Evolutionary conservation across 2,797 vertebrate species (phyloP), one percentile per base, ranked within the genome.

Genomic region (Babyrousa celebensis): DNA sequence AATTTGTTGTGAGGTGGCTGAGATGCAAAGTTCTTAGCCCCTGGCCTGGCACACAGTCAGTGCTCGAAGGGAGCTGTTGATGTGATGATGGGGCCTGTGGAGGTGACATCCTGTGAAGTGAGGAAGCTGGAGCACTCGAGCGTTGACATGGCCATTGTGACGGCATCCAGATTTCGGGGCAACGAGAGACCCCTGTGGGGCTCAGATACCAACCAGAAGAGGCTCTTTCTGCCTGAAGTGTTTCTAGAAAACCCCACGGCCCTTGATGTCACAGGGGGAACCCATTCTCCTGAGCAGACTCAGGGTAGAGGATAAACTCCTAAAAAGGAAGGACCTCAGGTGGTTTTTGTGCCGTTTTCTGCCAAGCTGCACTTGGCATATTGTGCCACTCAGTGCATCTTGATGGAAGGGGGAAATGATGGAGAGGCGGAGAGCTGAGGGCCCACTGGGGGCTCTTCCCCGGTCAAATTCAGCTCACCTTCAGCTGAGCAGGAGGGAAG

Each of bases 381-480:
- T 20, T 54, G 25, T 80, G 65, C 32, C 3, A 5, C 17, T 80
- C 15, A 11, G 0, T 70, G 77, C 29, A 10, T 63, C 36, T 25
- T 25, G 36, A 23, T 62, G 65, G 79, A 36, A 54, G n/a, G 36
- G 27, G 40, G 25, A 54, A 18, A 12, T 40, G 11, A 36, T 48
- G 65, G 32, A 18, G 52, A 3, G 25, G n/a, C 54, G 17, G 27
- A 40, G 56, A 82, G 48, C 40, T 68, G 84, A 91, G 32, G 25
- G 10, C 20, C 1, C 0, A 8, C 1, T 0, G 11, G n/a, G 1
- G 58, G 63, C 10, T 58, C 11, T 48, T 60, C 12, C 36, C 21
- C 2, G 32, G 15, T 7, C 48, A 74, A 40, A 29, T 16, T 54
- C 17, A 12, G 36, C 23, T 82, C 54, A 12, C 7, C 6, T 6